Base-by-base conservation (phyloP, 1,140 invertebrate species). In the Drosophila miranda region DNA sequence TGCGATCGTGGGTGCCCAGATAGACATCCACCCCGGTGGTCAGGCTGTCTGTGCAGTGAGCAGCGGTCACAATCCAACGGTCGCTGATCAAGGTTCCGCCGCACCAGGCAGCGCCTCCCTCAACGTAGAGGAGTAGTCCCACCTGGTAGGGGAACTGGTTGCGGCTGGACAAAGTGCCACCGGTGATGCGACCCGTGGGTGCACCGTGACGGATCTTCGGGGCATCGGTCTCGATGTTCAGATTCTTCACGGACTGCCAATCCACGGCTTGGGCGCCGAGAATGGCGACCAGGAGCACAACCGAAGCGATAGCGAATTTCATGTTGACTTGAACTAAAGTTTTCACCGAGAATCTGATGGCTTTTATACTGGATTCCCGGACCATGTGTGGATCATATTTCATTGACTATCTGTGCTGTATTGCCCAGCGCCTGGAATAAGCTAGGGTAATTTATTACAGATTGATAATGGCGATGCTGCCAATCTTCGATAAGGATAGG, bases 11-110 rank as follows among this genome's bases (percentile, higher is more conserved):
- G 49, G 84, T 75, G 14, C 84, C 84, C 74, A 89, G 34, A 19
- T 83, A 81, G 57, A 89, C 86, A 66, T 89, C 86, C 28, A 87
- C 84, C 8, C 80, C 80, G 23, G 66, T 86, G 55, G 61, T 92
- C 91, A 87, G 6, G 6, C 52, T 49, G 11, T 91, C 92, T 51
- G 92, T 91, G 78, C 94, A 95, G 69, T 95, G 94, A 8, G 93
- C 94, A 5, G 94, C 93, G 5, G 93, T 93, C n/a, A 95, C 56
- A 9, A 94, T 84, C 92, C 92, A 93, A 16, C 91, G 66, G 21
- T 89, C 60, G 53, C 90, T 91, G 44, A 94, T 91, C 52, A 95
- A 62, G 45, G 93, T 92, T 11, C 93, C 94, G 2, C 94, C 94
- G 76, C 94, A 95, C 62, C 88, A 91, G 56, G 58, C 77, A 6